A percentile compares a stretch with the other conserved stretches of the same genome.
Conservation (phyloP, 2,113 vertebrate species). For the Halcyon malimbica region DNA sequence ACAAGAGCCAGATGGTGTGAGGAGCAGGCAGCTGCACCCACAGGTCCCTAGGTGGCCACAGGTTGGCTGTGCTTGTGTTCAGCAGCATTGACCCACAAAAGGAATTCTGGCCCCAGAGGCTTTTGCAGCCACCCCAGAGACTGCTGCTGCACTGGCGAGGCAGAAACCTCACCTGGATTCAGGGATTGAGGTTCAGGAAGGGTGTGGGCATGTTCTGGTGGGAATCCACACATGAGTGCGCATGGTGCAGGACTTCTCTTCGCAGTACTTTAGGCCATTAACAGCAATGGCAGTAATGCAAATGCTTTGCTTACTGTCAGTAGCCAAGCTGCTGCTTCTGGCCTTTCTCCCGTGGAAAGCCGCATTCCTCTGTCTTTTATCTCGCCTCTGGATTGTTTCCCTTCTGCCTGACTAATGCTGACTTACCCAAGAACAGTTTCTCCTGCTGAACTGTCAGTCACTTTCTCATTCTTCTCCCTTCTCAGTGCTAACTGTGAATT, state of each 20-base stretch:
- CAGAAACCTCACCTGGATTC: neutral
- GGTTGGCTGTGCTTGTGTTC: neutral
- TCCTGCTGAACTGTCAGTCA: neutral
- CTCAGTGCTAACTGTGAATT: fast-evolving
- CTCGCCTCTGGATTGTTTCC: neutral
- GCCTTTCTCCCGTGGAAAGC: neutral
- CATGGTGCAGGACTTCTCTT: neutral
- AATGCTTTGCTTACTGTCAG: neutral
- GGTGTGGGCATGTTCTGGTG: neutral
- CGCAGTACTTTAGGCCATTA: neutral
- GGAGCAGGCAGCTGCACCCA: neutral
- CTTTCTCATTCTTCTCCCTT: neutral
- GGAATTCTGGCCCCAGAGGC: neutral
- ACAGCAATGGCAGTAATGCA: neutral
- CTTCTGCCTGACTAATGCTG: neutral
- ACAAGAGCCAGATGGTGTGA: neutral
- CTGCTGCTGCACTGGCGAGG: neutral
- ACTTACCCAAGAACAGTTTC: neutral
- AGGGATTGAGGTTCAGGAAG: neutral
- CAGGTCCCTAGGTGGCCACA: fast-evolving
- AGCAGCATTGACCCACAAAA: neutral
- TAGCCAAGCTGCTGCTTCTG: neutral
- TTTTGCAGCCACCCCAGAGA: neutral
- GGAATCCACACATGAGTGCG: neutral
- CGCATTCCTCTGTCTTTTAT: fast-evolving